These are phyloP conservation scores for Microctonus brassicae DNA, from an alignment of 2,888 invertebrate species.

Conservation along the genomic window DNA sequence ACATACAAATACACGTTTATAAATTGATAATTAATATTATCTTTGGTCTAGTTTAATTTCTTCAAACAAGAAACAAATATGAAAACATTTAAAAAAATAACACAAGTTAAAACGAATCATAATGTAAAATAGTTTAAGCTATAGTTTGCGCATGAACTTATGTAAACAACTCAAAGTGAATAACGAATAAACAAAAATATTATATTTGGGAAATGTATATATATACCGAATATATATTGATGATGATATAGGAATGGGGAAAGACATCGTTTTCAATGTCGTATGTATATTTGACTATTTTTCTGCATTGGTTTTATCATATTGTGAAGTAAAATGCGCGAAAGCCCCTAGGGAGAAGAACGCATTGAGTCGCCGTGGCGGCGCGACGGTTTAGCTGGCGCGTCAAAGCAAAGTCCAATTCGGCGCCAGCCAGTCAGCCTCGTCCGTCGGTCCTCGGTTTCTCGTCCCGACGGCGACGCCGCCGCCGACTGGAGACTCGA, in stretches of 20 bases:
- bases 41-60: conserved; percentile 11
- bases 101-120: too few relatives aligned
- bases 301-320: conserved; percentile 31
- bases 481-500: conserved; percentile 32
- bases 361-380: conserved; percentile 34
- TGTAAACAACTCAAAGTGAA: too few relatives aligned
- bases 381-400: conserved; percentile 40
- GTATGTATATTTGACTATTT: conserved; percentile 6
- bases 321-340: conserved; percentile 13
- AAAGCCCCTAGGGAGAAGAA: conserved; percentile 19
- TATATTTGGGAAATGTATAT: too few relatives aligned
- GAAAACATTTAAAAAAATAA: too few relatives aligned
- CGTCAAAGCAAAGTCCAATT: conserved; percentile 38
- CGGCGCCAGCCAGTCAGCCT: conserved; percentile 38
- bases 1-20: too few relatives aligned
- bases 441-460: conserved; percentile 21
- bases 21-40: too few relatives aligned
- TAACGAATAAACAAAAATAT: background rate
- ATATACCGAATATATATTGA: too few relatives aligned
- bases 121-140: too few relatives aligned
- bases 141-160: too few relatives aligned
- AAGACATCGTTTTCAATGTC: conserved; percentile 8
- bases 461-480: conserved; percentile 37
- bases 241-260: background rate
- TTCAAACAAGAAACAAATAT: conserved; percentile 8